Evolutionary conservation across 2,888 invertebrate genomes (phyloP), one percentile per base, ranked within the genome.

Genomic region (Heliothis peltigera): DNA sequence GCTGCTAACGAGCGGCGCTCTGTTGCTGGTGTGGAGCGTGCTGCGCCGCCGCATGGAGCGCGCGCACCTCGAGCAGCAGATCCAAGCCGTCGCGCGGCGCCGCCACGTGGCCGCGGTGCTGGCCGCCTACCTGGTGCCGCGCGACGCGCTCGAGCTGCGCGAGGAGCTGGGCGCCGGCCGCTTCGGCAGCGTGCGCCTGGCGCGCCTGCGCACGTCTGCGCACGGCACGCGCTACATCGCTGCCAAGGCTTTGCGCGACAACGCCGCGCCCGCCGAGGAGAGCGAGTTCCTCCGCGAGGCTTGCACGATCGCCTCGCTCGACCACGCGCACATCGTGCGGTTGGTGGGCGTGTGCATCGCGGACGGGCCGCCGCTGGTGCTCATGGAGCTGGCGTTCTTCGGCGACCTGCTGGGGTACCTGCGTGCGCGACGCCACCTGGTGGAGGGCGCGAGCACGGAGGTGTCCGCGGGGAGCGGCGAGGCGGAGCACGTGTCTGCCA

Each of bases 351-450:
- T 98, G 12, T 92, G 92, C 73, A 97, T 98, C 75, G 96, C 97
- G 1, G 97, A 97, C 77, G 96, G 96, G 4, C 98, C 98, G 70
- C 98, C 98, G 0, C 96, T 98, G 8, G 97, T 98, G 80, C 97
- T 98, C 0, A 98, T 98, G 98, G 98, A 98, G 88, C 98, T 98
- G 80, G 98, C 98, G 96, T 94, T 98, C 5, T 98, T 98, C 85
- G 98, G 98, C 17, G 98, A 99, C 87, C 91, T 99, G 77, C 97
- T 97, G 87, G 97, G 97, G 0, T 99, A 97, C 88, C 94, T 99
- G 46, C 91, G 43, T 92, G 80, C 83, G 44, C 87, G 98, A 56
- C 95, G 98, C 21, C 97, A 97, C 88, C 95, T 98, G 77, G 97
- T 97, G 0, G 96, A 96, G 43, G 68, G 75, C 95, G 65, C 95